Conservation (phyloP, 2,888 invertebrate species). For the Sceliomorpha sp. region DNA sequence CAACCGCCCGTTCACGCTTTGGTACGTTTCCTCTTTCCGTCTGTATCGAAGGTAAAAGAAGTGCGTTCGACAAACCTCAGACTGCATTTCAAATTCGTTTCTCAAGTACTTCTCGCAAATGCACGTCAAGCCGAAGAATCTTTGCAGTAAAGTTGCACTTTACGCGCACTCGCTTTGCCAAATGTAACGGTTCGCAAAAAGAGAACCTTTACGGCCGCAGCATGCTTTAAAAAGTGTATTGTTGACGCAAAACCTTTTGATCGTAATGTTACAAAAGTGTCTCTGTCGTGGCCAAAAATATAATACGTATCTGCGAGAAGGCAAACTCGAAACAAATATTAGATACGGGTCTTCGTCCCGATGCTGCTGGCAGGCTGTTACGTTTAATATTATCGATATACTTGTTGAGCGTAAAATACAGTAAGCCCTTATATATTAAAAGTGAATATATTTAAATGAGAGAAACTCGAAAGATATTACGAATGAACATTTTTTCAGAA, state of each 20-base stretch:
- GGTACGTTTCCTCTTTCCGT: not conserved
- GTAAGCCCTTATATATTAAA: conserved; percentile 75
- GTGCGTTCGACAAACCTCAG: too few species aligned
- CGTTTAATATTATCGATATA: conserved; percentile 77
- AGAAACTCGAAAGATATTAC: conserved; percentile 60
- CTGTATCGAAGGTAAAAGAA: too few species aligned
- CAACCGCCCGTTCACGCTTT: not conserved
- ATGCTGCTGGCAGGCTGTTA: conserved; percentile 80
- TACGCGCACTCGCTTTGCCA: conserved; percentile 40
- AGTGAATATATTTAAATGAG: conserved; percentile 60
- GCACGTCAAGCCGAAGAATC: not conserved
- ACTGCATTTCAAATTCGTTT: too few species aligned
- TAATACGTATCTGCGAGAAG: conserved; percentile 56
- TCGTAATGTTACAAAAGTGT: conserved; percentile 31
- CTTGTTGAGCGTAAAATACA: conserved; percentile 77
- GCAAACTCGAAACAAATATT: conserved; percentile 48
- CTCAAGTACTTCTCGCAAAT: too few species aligned
- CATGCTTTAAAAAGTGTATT: conserved; percentile 55
- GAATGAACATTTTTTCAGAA: conserved; percentile 65
- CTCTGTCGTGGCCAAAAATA: conserved; percentile 59
- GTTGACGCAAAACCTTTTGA: conserved; percentile 52
- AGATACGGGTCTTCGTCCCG: conserved; percentile 57
- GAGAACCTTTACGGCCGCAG: conserved; percentile 30
- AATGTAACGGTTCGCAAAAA: conserved; percentile 28
- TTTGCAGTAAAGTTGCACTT: conserved; percentile 41